These are phyloP conservation scores for Corticium candelabrum DNA, from an alignment of 37 sponge, comb jelly and placozoan species.

Conservation along the genomic window DNA sequence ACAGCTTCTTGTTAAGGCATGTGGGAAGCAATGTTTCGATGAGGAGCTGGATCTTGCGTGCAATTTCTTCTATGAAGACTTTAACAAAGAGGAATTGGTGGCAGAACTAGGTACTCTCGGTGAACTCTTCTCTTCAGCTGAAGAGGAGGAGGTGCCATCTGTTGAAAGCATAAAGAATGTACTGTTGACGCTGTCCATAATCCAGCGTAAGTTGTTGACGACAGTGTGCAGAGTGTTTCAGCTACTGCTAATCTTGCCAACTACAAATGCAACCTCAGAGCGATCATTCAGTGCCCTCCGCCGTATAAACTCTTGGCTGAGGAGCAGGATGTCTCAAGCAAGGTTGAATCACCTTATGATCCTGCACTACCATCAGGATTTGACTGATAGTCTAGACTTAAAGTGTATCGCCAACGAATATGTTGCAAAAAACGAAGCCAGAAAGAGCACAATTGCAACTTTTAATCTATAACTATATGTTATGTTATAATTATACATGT, in stretches of 20 bases:
- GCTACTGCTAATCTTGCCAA: conserved; percentile 31
- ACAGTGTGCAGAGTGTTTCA: conserved; percentile 17
- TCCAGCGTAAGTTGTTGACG: too few species aligned
- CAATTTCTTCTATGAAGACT: conserved; percentile 32
- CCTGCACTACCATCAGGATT: conserved; percentile 14
- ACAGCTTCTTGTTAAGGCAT: conserved; percentile 43
- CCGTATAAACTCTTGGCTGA: conserved; percentile 27
- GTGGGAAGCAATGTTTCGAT: conserved; percentile 16
- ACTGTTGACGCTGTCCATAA: too few species aligned
- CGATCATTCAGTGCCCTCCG: conserved; percentile 30
- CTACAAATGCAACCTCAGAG: conserved; percentile 32
- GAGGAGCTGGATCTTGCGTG: conserved; percentile 32
- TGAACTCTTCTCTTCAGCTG: too few species aligned
- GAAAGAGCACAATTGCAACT: neutral
- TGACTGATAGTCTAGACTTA: conserved; percentile 19
- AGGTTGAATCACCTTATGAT: conserved; percentile 29
- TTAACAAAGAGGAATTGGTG: conserved; percentile 28
- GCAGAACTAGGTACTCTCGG: conserved; percentile 28
- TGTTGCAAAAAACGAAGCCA: conserved; percentile 13
- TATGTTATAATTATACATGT: too few species aligned
- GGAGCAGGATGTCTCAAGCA: conserved; percentile 30
- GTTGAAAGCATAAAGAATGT: too few species aligned
- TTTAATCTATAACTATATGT: too few species aligned
- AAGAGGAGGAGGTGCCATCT: too few species aligned
- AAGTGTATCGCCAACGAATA: conserved; percentile 23